These are phyloP conservation scores for Nerophis lumbriciformis DNA, from an alignment of 2,113 vertebrate species.

Conservation along the genomic window DNA sequence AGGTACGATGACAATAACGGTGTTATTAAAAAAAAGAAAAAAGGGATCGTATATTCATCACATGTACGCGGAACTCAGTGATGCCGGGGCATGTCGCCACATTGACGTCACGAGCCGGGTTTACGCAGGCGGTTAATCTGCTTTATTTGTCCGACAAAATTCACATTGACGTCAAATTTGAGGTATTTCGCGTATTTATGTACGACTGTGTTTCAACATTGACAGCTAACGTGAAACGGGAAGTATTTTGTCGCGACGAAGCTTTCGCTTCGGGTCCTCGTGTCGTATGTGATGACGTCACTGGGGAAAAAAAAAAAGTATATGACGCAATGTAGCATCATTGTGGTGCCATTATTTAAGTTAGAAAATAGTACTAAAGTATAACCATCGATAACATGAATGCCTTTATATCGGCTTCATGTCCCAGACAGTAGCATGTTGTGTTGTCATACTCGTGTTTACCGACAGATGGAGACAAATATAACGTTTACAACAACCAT, in stretches of 20 bases:
- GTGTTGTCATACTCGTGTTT: not conserved
- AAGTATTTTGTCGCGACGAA: not conserved
- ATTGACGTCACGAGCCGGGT: not conserved
- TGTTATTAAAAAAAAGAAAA: no score
- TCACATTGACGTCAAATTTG: not conserved
- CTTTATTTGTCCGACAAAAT: not conserved
- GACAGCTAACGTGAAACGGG: not conserved
- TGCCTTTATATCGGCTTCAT: not conserved
- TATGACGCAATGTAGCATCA: not conserved
- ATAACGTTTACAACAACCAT: no score
- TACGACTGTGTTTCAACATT: not conserved
- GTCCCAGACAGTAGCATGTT: slow-evolving; percentile 3
- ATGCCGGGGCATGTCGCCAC: not conserved
- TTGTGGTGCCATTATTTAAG: not conserved
- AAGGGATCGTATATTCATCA: not conserved
- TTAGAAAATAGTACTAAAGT: not conserved
- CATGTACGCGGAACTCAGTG: not conserved
- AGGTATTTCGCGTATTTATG: not conserved
- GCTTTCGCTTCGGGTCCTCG: not conserved
- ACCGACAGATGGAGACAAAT: slow-evolving; percentile 12
- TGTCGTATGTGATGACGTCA: not conserved
- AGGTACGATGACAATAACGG: slow-evolving; percentile 66
- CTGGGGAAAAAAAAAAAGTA: no score
- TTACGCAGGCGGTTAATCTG: not conserved
- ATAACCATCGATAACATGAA: not conserved